These are phyloP conservation scores for Hiodon tergisus DNA, from an alignment of 2,113 vertebrate genomes.

Conservation along the genomic window DNA sequence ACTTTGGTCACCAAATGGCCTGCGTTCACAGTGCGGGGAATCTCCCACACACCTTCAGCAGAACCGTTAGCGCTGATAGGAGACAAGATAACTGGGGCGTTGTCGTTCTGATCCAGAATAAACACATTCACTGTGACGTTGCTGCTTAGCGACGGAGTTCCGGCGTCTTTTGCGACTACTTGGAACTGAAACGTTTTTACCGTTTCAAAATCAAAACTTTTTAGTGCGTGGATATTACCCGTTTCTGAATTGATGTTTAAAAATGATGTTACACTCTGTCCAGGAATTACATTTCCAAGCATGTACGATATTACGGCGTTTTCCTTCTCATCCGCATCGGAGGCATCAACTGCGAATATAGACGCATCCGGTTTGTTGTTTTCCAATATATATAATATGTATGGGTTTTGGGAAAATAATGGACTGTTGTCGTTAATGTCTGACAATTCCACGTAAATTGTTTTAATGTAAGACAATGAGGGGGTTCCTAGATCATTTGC, in stretches of 20 bases:
- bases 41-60: not conserved
- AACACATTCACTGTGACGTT: constrained; percentile 3
- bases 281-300: constrained; percentile 36
- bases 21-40: constrained; percentile 11
- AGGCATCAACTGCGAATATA: constrained; percentile 53
- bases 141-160: no score
- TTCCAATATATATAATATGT: constrained; percentile 58
- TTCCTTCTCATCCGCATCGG: constrained; percentile 53
- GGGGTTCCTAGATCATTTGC: constrained; percentile 59
- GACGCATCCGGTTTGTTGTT: constrained; percentile 58
- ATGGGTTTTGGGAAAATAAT: constrained; percentile 51
- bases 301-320: constrained; percentile 54
- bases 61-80: constrained; percentile 50
- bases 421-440: constrained; percentile 68
- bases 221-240: constrained; percentile 46
- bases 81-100: constrained; percentile 56
- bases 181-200: constrained; percentile 38
- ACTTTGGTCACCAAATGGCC: constrained; percentile 12
- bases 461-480: constrained; percentile 41
- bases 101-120: constrained; percentile 10
- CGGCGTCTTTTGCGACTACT: no score
- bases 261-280: constrained; percentile 38
- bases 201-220: not conserved
- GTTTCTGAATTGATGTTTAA: constrained; percentile 57
- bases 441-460: constrained; percentile 51